phyloP scores from a whole-genome alignment of 2,888 invertebrate species.

The Neria commutata region DNA sequence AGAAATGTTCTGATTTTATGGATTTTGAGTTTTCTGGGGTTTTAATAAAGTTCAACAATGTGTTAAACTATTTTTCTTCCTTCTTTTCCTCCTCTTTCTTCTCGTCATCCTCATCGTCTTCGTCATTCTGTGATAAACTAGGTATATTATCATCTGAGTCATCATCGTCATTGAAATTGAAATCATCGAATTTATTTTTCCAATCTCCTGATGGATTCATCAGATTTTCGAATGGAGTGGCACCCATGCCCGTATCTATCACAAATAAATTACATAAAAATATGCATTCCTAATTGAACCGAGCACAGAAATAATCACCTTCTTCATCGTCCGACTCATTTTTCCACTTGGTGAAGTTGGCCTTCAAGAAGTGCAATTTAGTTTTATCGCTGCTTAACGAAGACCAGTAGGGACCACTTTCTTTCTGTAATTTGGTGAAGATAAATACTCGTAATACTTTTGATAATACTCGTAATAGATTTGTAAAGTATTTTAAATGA shows the following conservation, averaged over 20 bases:
- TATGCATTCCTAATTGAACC: not conserved
- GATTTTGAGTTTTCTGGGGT: slow-evolving; percentile 29
- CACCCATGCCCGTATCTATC: slow-evolving; percentile 33
- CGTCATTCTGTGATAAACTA: slow-evolving; percentile 57
- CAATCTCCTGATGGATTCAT: slow-evolving; percentile 40
- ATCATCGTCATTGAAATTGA: slow-evolving; percentile 68
- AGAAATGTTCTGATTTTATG: slow-evolving; percentile 5
- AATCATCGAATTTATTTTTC: slow-evolving; percentile 69
- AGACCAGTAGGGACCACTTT: slow-evolving; percentile 84
- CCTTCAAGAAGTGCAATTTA: slow-evolving; percentile 94
- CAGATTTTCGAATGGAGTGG: slow-evolving; percentile 40
- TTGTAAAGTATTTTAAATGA: no score
- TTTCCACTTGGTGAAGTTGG: slow-evolving; percentile 97
- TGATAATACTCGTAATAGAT: no score
- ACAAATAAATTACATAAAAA: not conserved
- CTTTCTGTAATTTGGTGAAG: slow-evolving; percentile 59
- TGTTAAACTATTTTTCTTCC: slow-evolving; percentile 37
- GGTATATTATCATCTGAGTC: slow-evolving; percentile 75
- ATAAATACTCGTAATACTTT: no score
- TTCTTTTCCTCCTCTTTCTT: slow-evolving; percentile 41
- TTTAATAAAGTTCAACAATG: slow-evolving; percentile 37
- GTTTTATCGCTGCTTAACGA: slow-evolving; percentile 83
- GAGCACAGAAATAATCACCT: slow-evolving; percentile 44
- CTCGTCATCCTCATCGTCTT: slow-evolving; percentile 51
- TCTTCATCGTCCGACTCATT: slow-evolving; percentile 95